Evolutionary conservation across 2,888 invertebrate species (phyloP), one percentile per base, ranked within the genome.

Genomic region (Stenoptilia bipunctidactyla): DNA sequence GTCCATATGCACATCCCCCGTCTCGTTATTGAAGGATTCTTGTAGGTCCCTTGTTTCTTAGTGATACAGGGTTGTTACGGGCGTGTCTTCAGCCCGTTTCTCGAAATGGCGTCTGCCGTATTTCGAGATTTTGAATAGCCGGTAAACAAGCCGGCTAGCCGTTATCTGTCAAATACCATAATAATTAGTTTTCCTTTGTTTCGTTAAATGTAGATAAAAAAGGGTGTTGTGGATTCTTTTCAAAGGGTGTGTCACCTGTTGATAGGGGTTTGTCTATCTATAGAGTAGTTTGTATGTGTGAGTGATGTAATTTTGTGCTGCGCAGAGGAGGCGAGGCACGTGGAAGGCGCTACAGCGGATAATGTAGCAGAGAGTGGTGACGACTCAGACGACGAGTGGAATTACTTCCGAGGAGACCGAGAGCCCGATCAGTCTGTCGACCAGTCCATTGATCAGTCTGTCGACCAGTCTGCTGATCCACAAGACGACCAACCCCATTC

Each of bases 311-410:
- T 61, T 51, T 59, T 56, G 56, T 63, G 49, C 51, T 66, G 66
- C 61, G 53, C 69, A 79, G 82, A 79, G 68, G 80, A 74, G 53
- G 66, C 69, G 51, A 65, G 73, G 76, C 77, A 80, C 70, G 72
- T 76, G 51, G 82, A 79, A 73, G 20, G 20, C 20, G 82, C 66
- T 53, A 61, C 88, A 67, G 85, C 87, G 76, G 90, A 90, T 83
- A 90, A 90, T 88, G 89, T 89, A 88, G 90, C 85, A 62, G 91
- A 90, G 72, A 90, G 88, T 58, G 88, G 90, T 58, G 90, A 90
- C 54, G 91, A 91, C 52, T 90, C 91, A 52, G 93, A 93, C 77
- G 93, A 93, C 89, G 94, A 93, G 90, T 93, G 92, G 93, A 92
- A 93, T 71, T 94, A 92, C 68, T 89, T 88, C 70, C 88, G 88